Base-by-base conservation (phyloP, 1,140 invertebrate genomes). In the Tetragonula clypearis region DNA sequence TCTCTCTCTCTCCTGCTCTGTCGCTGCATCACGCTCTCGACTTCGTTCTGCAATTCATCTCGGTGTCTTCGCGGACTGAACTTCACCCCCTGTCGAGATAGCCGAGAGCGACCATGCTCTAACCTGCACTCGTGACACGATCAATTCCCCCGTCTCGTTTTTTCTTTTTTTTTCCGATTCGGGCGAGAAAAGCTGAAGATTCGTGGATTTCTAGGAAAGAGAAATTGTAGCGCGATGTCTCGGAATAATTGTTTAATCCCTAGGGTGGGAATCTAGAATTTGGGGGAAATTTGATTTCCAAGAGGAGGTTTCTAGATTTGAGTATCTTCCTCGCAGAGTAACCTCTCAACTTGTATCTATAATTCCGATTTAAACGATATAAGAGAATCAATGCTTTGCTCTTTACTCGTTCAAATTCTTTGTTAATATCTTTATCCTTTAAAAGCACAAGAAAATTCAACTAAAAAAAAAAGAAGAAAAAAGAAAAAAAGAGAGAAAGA, bases 1-100 rank as follows among this genome's bases (percentile, higher is more conserved):
- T 80, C 58, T 65, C 69, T 26, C 66, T 26, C 78, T 66, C 56
- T 74, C 49, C 71, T 73, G 65, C 77, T 56, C 66, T 74, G 78
- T 66, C 14, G 78, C 58, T 68, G 78, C 78, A 66, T 53, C 77
- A 74, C 83, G 78, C 53, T 79, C 83, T n/a, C 35, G 66, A 58
- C 55, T 65, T 79, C 83, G 83, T 79, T 88, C 68, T 60, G 71
- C 82, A 77, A 88, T 88, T 88, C 84, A 88, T 81, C 79, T 86
- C 56, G 62, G 65, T 73, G 66, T 72, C 56, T 35, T 58, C 82
- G 73, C 65, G 60, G 56, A 53, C 62, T 85, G 78, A 78, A 81
- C 60, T 88, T 76, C 77, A 79, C 56, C 82, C 79, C 68, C 73
- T 82, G 26, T 53, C 86, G 73, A 30, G 53, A n/a, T 66, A 23